Evolutionary conservation across 2,113 vertebrate species (phyloP), one percentile per base, ranked within the genome.

Genomic region (Pelecanus crispus): DNA sequence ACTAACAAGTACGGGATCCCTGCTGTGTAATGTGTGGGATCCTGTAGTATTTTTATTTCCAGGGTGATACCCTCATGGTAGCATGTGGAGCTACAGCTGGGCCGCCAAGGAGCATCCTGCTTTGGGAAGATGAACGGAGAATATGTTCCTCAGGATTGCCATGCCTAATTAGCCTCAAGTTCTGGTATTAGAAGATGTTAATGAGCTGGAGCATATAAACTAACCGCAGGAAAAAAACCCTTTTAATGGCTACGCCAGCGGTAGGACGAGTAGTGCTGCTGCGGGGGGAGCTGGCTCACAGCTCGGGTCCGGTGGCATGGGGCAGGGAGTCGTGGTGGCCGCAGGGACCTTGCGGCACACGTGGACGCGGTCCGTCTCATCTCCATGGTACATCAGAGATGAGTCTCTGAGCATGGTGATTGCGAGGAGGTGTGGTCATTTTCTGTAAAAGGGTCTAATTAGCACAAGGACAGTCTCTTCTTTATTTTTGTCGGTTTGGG

Each of bases 91-190:
- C 82, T 97, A 87, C 92, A 97, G 96, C 97, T 97, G 97, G 95
- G 95, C 85, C 93, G 12, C 92, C 96, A 50, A 97, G 94, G 94
- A 97, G 95, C 95, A 95, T 96, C 97, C 95, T 95, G 96, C 95
- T 97, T 97, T 95, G 97, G 86, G 95, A 97, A 96, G 97, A 97
- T 93, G 96, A 97, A 93, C 53, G 19, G 90, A 97, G 96, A 97
- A 96, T 97, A 96, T 96, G 97, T 97, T 97, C 96, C 82, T 96
- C 68, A 88, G 88, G 85, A 96, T 94, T 96, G 92, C 94, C 94
- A 94, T 97, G 97, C 95, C 95, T 97, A 97, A 97, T 97, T 97
- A 97, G 97, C 96, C 96, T 80, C 94, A 92, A 96, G 97, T 97
- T 97, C 95, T 97, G 94, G 91, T 96, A 96, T 97, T 96, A 97